Conservation (phyloP, 2,888 invertebrate genomes). For the Adelphocoris suturalis region DNA sequence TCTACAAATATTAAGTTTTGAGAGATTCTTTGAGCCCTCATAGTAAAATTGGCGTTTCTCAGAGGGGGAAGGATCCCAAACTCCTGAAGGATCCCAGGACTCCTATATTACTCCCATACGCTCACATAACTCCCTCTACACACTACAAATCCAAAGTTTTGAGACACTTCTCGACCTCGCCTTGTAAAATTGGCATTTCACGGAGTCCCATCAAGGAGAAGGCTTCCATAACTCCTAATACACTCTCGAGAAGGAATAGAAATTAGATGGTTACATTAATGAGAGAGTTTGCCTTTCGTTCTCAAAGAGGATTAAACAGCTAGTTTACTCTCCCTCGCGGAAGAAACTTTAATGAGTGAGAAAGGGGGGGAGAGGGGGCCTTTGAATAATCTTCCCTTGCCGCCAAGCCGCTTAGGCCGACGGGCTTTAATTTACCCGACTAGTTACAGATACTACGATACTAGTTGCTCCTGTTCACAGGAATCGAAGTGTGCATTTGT, state of each 20-base stretch:
- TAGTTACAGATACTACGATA: constrained; percentile 1
- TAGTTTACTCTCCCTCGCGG: constrained; percentile 42
- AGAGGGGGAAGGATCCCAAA: too few relatives aligned
- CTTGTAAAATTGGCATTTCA: not conserved
- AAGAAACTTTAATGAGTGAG: constrained; percentile 40
- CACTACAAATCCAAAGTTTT: constrained; percentile 6
- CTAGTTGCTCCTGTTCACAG: not conserved
- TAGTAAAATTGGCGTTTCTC: too few relatives aligned
- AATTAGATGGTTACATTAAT: constrained; percentile 21
- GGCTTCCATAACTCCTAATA: not conserved
- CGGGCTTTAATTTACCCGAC: constrained; percentile 48
- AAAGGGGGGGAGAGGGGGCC: not conserved
- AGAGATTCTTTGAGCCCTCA: too few relatives aligned
- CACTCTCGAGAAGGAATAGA: not conserved
- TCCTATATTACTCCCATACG: too few relatives aligned
- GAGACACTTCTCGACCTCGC: not conserved
- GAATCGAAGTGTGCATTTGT: not conserved
- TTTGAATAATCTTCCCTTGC: constrained; percentile 37
- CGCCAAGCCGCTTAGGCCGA: constrained; percentile 19
- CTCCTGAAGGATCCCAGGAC: too few relatives aligned
- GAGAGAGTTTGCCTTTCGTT: constrained; percentile 47
- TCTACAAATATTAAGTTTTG: too few relatives aligned
- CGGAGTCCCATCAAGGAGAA: not conserved
- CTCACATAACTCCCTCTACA: too few relatives aligned
- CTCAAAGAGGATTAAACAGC: constrained; percentile 47